Conservation (phyloP, 1,140 invertebrate genomes). For the Drosophila erecta region DNA sequence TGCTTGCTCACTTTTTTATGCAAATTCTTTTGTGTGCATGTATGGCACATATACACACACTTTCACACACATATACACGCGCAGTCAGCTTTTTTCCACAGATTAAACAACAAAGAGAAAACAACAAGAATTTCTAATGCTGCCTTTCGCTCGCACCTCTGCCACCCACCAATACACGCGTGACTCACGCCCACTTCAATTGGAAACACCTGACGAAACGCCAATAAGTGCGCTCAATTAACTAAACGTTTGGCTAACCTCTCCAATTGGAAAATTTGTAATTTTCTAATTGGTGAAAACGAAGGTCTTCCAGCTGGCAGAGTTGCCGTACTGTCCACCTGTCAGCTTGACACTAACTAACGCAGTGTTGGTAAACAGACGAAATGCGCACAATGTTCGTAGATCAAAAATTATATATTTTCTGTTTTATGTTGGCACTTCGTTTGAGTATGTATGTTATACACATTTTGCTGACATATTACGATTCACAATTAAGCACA, state of each 20-base stretch:
- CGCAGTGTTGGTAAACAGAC: slow-evolving; percentile 25
- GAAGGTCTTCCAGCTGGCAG: slow-evolving; percentile 47
- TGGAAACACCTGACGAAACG: slow-evolving; percentile 60
- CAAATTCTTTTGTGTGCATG: slow-evolving; percentile 65
- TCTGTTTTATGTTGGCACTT: too few species aligned
- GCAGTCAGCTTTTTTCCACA: slow-evolving; percentile 60
- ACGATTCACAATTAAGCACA: too few species aligned
- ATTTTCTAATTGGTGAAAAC: slow-evolving; percentile 52
- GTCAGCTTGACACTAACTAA: slow-evolving; percentile 25
- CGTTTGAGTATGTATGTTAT: neutral
- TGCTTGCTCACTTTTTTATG: slow-evolving; percentile 51
- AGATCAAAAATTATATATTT: slow-evolving; percentile 1
- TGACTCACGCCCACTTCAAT: slow-evolving; percentile 26
- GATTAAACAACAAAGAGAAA: slow-evolving; percentile 79
- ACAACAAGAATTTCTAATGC: slow-evolving; percentile 73
- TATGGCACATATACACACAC: slow-evolving; percentile 44
- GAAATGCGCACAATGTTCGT: neutral
- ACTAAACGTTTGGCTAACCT: slow-evolving; percentile 6
- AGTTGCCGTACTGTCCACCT: slow-evolving; percentile 46
- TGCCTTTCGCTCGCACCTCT: slow-evolving; percentile 32
- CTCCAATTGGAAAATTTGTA: slow-evolving; percentile 45
- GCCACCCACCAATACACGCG: slow-evolving; percentile 53
- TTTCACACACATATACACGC: slow-evolving; percentile 29
- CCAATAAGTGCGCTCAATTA: slow-evolving; percentile 51
- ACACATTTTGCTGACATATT: neutral